Conservation (phyloP, 1,140 invertebrate genomes). For the Batillaria attramentaria region DNA sequence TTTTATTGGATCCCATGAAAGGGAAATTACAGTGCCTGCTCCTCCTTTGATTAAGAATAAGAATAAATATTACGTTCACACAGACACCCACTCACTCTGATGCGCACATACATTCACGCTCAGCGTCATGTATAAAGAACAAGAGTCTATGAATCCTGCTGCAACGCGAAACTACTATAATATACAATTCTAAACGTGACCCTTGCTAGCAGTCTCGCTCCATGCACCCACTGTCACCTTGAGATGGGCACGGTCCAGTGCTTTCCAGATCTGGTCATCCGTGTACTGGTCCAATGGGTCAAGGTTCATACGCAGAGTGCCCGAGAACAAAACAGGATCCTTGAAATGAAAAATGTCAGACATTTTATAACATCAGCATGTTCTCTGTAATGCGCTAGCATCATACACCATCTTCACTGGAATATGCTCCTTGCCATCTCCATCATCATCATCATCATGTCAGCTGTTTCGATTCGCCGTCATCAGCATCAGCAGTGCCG, state of each 20-base stretch:
- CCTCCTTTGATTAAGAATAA: not conserved
- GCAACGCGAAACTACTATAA: not conserved
- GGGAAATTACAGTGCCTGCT: no score
- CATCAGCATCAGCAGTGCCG: not conserved
- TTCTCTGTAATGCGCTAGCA: not conserved
- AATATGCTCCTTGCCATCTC: not conserved
- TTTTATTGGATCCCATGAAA: no score
- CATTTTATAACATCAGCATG: not conserved
- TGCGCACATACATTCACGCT: no score
- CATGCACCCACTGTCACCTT: not conserved
- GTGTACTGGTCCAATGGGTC: slow-evolving; percentile 84
- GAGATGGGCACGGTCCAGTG: slow-evolving; percentile 80
- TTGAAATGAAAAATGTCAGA: slow-evolving; percentile 14
- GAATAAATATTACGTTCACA: not conserved
- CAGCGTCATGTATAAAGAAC: no score
- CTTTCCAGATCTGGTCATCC: slow-evolving; percentile 81
- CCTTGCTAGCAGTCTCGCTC: not conserved
- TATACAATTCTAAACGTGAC: not conserved
- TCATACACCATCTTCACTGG: no score
- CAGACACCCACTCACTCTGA: not conserved
- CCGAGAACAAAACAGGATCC: slow-evolving; percentile 86
- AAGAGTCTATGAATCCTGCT: not conserved
- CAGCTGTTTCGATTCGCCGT: not conserved
- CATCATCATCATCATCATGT: not conserved
- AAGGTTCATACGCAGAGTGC: slow-evolving; percentile 84